Evolutionary conservation across 1,140 invertebrate genomes (phyloP).

Genomic region (Bradynema listronoti): DNA sequence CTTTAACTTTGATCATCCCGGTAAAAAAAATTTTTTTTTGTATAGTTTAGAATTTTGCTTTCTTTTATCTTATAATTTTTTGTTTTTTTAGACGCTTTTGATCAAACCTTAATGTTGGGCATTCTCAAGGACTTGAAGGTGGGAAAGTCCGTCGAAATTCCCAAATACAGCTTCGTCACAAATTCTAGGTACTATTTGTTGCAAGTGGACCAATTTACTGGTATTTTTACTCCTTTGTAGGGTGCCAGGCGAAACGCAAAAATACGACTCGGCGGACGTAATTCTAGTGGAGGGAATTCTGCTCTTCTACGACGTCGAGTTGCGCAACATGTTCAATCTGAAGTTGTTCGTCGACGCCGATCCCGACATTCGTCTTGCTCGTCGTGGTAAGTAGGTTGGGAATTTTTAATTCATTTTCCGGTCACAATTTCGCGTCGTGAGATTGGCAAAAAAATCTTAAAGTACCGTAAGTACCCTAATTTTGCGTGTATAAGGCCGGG

Average conservation of each 20-base stretch:
- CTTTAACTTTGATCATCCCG: constrained; percentile 96
- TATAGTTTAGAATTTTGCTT: no score
- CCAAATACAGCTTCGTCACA: constrained; percentile 79
- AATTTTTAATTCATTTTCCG: constrained; percentile 19
- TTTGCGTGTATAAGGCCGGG: no score
- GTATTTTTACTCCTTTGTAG: constrained; percentile 58
- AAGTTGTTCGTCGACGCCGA: constrained; percentile 96
- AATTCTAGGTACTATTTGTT: constrained; percentile 68
- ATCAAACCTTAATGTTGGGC: constrained; percentile 73
- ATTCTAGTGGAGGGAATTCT: constrained; percentile 95
- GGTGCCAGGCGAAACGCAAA: constrained; percentile 67
- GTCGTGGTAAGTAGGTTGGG: constrained; percentile 85
- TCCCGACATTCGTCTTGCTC: constrained; percentile 86
- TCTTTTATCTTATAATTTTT: neutral
- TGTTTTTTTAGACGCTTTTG: constrained; percentile 66
- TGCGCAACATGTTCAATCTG: constrained; percentile 92
- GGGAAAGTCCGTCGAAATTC: constrained; percentile 77
- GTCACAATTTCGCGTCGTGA: no score
- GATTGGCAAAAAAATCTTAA: neutral
- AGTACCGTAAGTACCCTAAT: no score
- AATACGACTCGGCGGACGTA: constrained; percentile 93
- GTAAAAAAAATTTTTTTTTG: no score
- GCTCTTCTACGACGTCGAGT: constrained; percentile 61
- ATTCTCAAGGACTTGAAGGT: constrained; percentile 74
- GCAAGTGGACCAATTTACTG: neutral